Evolutionary conservation across 2,797 vertebrate species (phyloP).

Genomic region (Pipistrellus pygmaeus): DNA sequence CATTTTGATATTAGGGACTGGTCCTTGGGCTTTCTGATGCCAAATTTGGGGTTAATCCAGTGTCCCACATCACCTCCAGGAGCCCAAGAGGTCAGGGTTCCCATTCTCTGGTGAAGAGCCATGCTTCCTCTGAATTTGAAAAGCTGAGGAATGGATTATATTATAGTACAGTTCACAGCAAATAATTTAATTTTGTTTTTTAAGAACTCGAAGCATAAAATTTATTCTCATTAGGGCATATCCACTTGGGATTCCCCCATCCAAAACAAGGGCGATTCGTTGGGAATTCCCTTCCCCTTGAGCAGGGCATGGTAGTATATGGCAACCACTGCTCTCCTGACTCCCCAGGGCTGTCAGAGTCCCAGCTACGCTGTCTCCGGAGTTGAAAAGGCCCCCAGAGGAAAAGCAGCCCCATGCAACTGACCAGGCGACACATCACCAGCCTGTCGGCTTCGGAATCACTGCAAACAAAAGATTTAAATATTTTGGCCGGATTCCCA

Average conservation of each 20-base stretch:
- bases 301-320: background rate
- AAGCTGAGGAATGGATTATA: background rate
- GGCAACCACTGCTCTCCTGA: background rate
- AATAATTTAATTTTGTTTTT: background rate
- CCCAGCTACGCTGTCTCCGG: background rate
- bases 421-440: background rate
- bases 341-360: background rate
- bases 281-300: background rate
- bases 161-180: background rate
- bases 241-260: background rate
- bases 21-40: background rate
- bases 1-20: background rate
- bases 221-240: background rate
- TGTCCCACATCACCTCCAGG: background rate
- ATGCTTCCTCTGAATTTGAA: background rate
- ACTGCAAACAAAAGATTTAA: background rate
- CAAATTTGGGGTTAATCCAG: background rate
- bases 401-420: background rate
- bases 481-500: background rate
- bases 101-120: background rate
- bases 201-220: slow-evolving; percentile 9
- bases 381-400: background rate
- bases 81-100: background rate
- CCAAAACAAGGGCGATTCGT: background rate
- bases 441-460: background rate